Conservation (phyloP, 2,888 invertebrate species). For the Protonemura montana region DNA sequence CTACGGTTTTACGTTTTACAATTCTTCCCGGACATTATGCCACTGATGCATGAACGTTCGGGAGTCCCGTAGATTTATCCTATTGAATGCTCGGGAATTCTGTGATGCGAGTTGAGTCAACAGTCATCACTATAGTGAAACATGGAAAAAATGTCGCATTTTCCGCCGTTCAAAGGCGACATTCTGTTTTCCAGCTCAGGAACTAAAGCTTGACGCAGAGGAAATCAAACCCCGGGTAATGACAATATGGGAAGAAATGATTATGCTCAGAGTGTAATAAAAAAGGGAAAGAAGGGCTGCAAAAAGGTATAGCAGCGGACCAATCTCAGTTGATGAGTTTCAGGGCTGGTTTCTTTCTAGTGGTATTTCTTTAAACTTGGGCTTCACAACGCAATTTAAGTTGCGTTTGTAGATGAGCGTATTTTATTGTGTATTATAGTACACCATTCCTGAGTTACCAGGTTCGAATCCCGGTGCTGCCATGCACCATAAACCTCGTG, state of each 20-base stretch:
- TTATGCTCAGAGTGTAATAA: background rate
- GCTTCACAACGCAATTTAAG: too few species aligned
- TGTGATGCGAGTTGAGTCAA: background rate
- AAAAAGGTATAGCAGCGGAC: constrained; percentile 29
- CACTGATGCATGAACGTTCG: background rate
- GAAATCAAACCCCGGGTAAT: constrained; percentile 38
- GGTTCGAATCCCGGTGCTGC: too few species aligned
- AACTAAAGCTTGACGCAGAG: constrained; percentile 13
- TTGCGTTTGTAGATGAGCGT: too few species aligned
- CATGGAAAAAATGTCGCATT: background rate
- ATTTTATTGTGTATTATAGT: too few species aligned
- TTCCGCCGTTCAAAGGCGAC: background rate
- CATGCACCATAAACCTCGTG: too few species aligned
- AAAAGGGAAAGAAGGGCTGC: background rate
- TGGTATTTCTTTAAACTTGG: too few species aligned
- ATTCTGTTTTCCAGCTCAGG: background rate
- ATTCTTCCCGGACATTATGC: background rate
- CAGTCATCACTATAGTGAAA: background rate
- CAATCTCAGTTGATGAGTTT: constrained; percentile 36
- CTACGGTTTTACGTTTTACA: background rate
- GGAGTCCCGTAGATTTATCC: background rate
- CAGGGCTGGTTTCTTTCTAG: background rate
- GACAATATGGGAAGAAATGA: constrained; percentile 36
- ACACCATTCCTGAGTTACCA: too few species aligned
- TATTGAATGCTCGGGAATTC: background rate